These are phyloP conservation scores for Ibycter americanus DNA, from an alignment of 2,797 vertebrate species.

Conservation along the genomic window DNA sequence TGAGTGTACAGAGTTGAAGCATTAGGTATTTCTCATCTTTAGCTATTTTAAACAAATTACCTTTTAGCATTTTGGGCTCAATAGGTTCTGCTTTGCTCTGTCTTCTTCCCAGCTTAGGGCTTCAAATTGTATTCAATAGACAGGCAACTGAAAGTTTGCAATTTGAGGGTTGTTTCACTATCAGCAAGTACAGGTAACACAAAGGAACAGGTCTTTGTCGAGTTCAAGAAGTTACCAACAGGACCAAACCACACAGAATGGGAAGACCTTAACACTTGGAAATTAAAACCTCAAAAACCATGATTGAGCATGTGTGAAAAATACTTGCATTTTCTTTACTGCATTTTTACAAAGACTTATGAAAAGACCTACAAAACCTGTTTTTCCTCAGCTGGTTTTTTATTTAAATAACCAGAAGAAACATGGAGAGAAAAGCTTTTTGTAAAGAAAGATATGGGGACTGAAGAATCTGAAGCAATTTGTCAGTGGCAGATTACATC, in stretches of 20 bases:
- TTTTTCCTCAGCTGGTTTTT: not conserved
- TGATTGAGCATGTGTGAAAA: not conserved
- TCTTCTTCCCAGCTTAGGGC: not conserved
- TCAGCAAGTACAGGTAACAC: not conserved
- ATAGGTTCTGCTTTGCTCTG: not conserved
- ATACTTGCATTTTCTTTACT: not conserved
- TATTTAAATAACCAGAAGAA: not conserved
- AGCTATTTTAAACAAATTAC: not conserved
- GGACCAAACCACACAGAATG: not conserved
- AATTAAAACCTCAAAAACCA: not conserved
- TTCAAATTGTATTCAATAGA: not conserved
- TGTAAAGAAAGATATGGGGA: not conserved
- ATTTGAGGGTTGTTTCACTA: not conserved
- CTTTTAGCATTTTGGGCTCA: not conserved
- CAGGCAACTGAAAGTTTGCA: not conserved
- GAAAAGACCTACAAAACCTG: not conserved
- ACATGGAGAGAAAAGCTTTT: not conserved
- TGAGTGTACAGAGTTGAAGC: not conserved
- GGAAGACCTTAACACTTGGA: not conserved
- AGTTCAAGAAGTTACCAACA: not conserved
- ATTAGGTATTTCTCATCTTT: not conserved
- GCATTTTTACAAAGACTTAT: not conserved
- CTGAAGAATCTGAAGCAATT: not conserved
- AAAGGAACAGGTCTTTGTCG: not conserved
- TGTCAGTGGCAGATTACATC: slow-evolving; percentile 30